phyloP scores from a whole-genome alignment of 2,113 vertebrate genomes.

The Litocranius walleri region DNA sequence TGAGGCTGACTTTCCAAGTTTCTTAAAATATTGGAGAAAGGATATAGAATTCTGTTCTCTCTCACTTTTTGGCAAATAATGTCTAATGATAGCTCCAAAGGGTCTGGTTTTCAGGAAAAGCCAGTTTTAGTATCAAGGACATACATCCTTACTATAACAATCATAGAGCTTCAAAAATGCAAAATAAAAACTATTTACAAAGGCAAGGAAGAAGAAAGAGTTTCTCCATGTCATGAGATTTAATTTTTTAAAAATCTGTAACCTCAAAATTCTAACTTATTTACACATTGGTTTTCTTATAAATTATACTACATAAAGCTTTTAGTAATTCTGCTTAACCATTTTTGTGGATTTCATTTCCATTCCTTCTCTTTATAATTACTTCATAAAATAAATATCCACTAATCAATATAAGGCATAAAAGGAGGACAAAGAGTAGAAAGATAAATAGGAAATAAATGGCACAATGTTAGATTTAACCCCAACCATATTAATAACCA shows the following conservation, averaged over 20 bases:
- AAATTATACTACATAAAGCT: neutral
- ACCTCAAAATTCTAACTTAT: conserved; percentile 12
- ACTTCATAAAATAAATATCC: neutral
- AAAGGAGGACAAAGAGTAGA: neutral
- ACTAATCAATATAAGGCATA: neutral
- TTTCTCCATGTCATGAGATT: neutral
- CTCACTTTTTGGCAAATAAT: neutral
- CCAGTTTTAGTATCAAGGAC: neutral
- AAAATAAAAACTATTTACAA: conserved; percentile 21
- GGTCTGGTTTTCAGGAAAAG: conserved; percentile 6
- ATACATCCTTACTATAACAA: neutral
- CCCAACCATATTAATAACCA: neutral
- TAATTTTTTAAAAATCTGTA: neutral
- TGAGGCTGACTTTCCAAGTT: neutral
- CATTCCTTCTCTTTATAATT: neutral
- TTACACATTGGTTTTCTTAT: neutral
- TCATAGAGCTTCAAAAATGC: neutral
- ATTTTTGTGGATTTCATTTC: neutral
- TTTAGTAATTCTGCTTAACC: neutral
- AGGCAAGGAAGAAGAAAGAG: neutral
- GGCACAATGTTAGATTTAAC: neutral
- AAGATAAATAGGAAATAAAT: neutral
- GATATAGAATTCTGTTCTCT: neutral
- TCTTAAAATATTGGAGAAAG: neutral
- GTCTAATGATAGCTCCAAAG: neutral